Conservation (phyloP, 2,888 invertebrate genomes). For the Acanthosepion pharaonis region DNA sequence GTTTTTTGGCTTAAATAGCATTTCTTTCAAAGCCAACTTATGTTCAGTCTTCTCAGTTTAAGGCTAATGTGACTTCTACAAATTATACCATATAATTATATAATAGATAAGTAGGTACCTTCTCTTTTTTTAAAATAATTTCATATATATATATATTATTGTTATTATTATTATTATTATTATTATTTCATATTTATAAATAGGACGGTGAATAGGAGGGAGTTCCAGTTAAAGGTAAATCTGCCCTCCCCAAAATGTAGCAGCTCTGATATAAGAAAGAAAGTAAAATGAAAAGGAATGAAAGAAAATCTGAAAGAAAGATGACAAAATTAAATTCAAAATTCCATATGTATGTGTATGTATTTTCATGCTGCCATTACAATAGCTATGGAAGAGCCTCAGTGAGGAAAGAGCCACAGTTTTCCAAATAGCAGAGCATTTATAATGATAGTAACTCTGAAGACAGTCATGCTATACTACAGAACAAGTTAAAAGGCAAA, state of each 20-base stretch:
- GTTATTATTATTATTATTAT: background rate
- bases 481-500: background rate
- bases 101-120: background rate
- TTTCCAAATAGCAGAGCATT: background rate
- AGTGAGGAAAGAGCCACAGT: constrained; percentile 1
- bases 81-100: background rate
- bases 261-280: background rate
- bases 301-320: background rate
- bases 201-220: background rate
- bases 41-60: background rate
- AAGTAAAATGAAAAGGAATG: background rate
- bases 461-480: too few species aligned
- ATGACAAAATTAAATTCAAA: background rate
- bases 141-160: background rate
- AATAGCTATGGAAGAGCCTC: background rate
- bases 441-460: background rate
- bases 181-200: background rate
- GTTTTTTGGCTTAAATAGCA: background rate
- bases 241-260: background rate
- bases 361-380: background rate
- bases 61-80: background rate
- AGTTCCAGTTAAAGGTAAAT: background rate
- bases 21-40: background rate
- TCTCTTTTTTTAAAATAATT: background rate
- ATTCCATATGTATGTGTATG: background rate